phyloP scores from a whole-genome alignment of 2,797 vertebrate genomes.

The Rhabdomys pumilio region DNA sequence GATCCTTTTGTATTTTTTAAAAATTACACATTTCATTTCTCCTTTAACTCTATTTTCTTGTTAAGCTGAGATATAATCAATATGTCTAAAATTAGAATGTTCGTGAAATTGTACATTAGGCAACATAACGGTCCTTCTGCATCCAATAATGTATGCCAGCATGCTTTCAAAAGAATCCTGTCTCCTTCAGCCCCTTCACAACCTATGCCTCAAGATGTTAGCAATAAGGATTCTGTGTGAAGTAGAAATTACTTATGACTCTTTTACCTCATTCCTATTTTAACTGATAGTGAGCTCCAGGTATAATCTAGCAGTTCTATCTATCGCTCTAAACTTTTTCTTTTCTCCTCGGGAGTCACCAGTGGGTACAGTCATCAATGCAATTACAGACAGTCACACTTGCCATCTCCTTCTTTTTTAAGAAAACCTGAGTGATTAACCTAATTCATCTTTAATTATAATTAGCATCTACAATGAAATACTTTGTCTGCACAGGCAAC shows the following conservation, averaged over 20 bases:
- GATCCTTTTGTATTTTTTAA: neutral
- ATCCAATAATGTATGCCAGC: neutral
- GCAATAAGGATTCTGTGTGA: neutral
- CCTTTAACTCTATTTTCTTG: neutral
- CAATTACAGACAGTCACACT: neutral
- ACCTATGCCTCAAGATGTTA: neutral
- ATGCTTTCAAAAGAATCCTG: neutral
- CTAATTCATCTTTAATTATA: constrained; percentile 21
- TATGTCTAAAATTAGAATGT: neutral
- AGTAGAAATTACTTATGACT: neutral
- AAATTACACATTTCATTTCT: neutral
- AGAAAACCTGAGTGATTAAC: constrained; percentile 12
- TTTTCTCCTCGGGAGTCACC: neutral
- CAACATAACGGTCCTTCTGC: neutral
- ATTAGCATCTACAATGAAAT: constrained; percentile 31
- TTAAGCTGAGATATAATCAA: neutral
- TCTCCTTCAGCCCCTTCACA: neutral
- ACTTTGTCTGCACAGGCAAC: constrained; percentile 3
- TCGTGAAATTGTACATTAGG: neutral
- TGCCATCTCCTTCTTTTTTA: constrained; percentile 33
- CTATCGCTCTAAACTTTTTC: neutral
- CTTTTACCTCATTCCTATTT: constrained; percentile 19
- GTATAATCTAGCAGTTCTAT: neutral
- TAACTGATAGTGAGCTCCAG: neutral
- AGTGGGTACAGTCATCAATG: neutral